A percentile compares a stretch with the other conserved stretches of the same genome.
Evolutionary conservation across 2,888 invertebrate species (phyloP).

Genomic region (Apodemia mormo): DNA sequence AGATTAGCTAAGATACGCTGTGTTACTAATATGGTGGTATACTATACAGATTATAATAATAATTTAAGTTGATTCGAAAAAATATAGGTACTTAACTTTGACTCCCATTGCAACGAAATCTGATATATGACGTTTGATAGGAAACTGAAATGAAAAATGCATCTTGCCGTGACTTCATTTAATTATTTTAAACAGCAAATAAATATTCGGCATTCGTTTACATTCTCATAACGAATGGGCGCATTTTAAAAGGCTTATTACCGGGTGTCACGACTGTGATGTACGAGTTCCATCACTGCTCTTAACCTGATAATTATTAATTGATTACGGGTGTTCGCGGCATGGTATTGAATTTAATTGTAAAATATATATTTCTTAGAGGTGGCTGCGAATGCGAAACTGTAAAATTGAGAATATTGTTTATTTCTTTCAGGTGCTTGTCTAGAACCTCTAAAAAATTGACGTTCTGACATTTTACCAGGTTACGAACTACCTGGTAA

Average conservation of each 20-base stretch:
- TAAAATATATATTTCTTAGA: no score
- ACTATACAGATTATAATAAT: no score
- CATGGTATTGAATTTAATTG: neutral
- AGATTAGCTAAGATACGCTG: no score
- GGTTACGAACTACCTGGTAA: no score
- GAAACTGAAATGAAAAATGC: slow-evolving; percentile 7
- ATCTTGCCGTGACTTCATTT: slow-evolving; percentile 32
- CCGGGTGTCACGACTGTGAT: slow-evolving; percentile 50
- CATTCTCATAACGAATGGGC: slow-evolving; percentile 57
- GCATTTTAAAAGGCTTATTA: slow-evolving; percentile 69
- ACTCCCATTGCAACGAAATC: neutral
- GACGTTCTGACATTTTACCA: no score
- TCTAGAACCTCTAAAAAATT: no score
- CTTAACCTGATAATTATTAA: slow-evolving; percentile 44
- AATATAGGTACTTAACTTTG: neutral
- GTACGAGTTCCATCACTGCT: slow-evolving; percentile 44
- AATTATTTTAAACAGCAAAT: slow-evolving; percentile 53
- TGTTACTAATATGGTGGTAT: no score
- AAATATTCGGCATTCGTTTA: slow-evolving; percentile 56
- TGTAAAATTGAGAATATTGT: no score
- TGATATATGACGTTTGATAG: neutral
- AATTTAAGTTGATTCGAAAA: neutral
- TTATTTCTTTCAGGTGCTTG: no score
- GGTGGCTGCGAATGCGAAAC: no score
- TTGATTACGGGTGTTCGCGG: slow-evolving; percentile 45